Evolutionary conservation across 2,797 vertebrate genomes (phyloP).

Genomic region (Acanthurus leucopareius): DNA sequence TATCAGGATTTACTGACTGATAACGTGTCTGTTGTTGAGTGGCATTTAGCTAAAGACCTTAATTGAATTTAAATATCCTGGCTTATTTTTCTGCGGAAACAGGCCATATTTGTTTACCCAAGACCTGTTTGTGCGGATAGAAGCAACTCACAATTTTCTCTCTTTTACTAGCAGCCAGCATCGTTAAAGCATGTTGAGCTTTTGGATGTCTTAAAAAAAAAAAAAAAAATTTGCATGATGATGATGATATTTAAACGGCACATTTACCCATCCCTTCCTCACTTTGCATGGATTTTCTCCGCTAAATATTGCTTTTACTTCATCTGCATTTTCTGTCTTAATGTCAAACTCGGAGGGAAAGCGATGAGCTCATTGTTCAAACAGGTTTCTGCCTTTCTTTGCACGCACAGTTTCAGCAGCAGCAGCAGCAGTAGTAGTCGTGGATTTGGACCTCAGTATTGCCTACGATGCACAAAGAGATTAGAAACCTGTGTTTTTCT

Average conservation of each 20-base stretch:
- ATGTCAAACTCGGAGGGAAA: slow-evolving; percentile 44
- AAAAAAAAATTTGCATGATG: slow-evolving; percentile 21
- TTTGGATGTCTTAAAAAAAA: neutral
- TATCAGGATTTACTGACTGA: slow-evolving; percentile 12
- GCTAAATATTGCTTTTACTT: slow-evolving; percentile 35
- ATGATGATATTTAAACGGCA: neutral
- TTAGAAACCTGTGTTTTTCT: slow-evolving; percentile 19
- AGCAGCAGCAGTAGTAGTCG: slow-evolving; percentile 9
- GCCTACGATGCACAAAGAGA: slow-evolving; percentile 35
- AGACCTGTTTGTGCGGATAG: slow-evolving; percentile 7
- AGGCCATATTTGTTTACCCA: slow-evolving; percentile 8
- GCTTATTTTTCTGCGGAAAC: slow-evolving; percentile 17
- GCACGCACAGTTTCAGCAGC: slow-evolving; percentile 38
- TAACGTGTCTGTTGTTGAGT: neutral
- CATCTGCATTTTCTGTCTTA: slow-evolving; percentile 30
- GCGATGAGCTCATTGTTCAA: slow-evolving; percentile 72
- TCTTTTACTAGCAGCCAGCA: neutral
- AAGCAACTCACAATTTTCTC: neutral
- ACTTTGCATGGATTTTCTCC: slow-evolving; percentile 25
- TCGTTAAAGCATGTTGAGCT: slow-evolving; percentile 3
- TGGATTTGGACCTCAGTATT: slow-evolving; percentile 5
- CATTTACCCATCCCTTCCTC: neutral
- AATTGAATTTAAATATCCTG: slow-evolving; percentile 11
- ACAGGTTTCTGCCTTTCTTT: slow-evolving; percentile 59
- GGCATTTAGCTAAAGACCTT: neutral